A percentile compares a stretch with the other conserved stretches of the same genome.
phyloP scores from a whole-genome alignment of 2,888 invertebrate species.

The Oscheius sp. region DNA sequence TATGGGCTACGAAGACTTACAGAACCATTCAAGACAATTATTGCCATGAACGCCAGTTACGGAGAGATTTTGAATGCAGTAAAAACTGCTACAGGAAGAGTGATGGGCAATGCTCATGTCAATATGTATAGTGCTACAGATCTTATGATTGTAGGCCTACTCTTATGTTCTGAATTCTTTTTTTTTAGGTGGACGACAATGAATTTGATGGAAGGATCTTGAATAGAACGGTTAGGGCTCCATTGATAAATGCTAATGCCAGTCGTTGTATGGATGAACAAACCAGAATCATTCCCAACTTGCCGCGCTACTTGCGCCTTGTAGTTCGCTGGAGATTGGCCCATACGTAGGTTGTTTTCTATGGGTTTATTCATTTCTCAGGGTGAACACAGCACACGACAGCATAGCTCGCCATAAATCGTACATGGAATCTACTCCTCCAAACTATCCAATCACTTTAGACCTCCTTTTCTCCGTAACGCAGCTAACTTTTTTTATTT shows the following conservation, averaged over 20 bases:
- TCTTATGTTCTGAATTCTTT: too few relatives aligned
- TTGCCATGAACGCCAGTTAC: conserved; percentile 10
- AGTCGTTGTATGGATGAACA: conserved; percentile 15
- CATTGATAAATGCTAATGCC: not conserved
- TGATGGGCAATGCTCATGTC: not conserved
- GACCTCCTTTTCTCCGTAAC: conserved; percentile 1
- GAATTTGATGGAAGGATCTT: not conserved
- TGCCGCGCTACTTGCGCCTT: conserved; percentile 12
- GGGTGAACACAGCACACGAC: not conserved
- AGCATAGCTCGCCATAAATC: not conserved
- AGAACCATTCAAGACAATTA: conserved; percentile 8
- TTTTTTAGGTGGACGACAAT: conserved; percentile 19
- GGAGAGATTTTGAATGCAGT: not conserved
- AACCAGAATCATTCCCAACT: conserved; percentile 2
- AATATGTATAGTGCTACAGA: too few relatives aligned
- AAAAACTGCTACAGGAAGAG: not conserved
- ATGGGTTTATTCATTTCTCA: not conserved
- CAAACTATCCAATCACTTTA: not conserved
- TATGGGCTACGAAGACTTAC: conserved; percentile 20
- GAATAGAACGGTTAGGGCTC: not conserved
- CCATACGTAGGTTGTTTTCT: not conserved
- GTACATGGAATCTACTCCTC: not conserved
- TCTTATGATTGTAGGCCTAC: not conserved
- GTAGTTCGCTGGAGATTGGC: conserved; percentile 22
- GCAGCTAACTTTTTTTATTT: not conserved